Evolutionary conservation across 2,888 invertebrate species (phyloP), one percentile per base, ranked within the genome.

Genomic region (Leptopilina syphax): DNA sequence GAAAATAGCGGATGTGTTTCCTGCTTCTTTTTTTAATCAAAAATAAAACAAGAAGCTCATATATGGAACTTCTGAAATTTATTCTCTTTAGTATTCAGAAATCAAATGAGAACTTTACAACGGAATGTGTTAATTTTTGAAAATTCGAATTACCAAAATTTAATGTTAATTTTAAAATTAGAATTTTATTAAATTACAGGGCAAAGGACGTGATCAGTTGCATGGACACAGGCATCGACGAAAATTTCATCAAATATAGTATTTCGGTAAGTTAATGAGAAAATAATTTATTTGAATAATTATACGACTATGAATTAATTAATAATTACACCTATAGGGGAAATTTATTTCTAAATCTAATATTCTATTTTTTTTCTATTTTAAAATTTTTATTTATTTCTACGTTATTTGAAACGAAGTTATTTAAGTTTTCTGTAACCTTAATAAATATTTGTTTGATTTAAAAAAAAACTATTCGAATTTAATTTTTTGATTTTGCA

Each of bases 191-290:
- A 13, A 57, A 3, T 73, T 73, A 57, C 34, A 73, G 73, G 73
- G 34, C 73, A 54, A 57, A 73, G 73, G 73, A 73, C 73, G n/a
- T 57, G 34, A 73, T 73, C 73, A 73, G 54, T 73, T n/a, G 73
- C 34, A n/a, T 57, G 57, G 73, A 57, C 34, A 73, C 27, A 73
- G 57, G 41, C 57, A 57, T 13, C 57, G 57, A 73, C 41, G 57
- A 73, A 73, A 60, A 54, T 57, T n/a, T 34, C 57, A 73, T 34
- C 73, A 34, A n/a, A 34, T 34, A 18, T 73, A 73, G 73, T 57
- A 60, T 73, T 73, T n/a, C n/a, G 57, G 73, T 73, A 57, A 73
- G 9, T 57, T 13, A 12, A 34, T 12, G 18, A 24, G 0, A 47
- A 50, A 34, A 34, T 34, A 34, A 34, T 34, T 34, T 34, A 34